These are phyloP conservation scores for Sebastes diploproa DNA, from an alignment of 2,797 vertebrate genomes.

Conservation along the genomic window DNA sequence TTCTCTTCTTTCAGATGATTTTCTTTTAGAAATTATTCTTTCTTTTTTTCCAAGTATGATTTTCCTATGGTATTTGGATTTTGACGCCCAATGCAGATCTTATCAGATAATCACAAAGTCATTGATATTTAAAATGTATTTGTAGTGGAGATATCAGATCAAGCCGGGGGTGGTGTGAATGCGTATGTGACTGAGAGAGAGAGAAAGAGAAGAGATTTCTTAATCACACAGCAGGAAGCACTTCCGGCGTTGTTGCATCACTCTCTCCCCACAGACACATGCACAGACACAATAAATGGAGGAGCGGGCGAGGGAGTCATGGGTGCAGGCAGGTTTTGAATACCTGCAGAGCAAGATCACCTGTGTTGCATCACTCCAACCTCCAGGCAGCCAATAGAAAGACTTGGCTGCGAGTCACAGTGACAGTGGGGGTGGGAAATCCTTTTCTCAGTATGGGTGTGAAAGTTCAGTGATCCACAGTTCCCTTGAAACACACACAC, in stretches of 20 bases:
- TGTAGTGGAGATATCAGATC: constrained; percentile 5
- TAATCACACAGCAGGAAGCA: constrained; percentile 54
- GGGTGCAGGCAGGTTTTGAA: constrained; percentile 63
- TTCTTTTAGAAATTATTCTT: neutral
- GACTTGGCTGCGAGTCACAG: neutral
- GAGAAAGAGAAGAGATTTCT: constrained; percentile 42
- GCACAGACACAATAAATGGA: constrained; percentile 46
- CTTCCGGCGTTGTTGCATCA: constrained; percentile 65
- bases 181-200: constrained; percentile 2
- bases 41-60: neutral
- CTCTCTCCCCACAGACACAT: constrained; percentile 31
- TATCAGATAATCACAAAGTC: constrained; percentile 8
- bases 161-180: constrained; percentile 32
- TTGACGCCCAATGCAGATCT: neutral
- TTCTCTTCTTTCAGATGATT: neutral
- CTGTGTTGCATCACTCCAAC: constrained; percentile 62
- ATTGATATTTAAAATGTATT: constrained; percentile 8
- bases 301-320: constrained; percentile 28
- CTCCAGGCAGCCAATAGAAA: constrained; percentile 63
- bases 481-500: constrained; percentile 48
- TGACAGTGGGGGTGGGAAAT: constrained; percentile 36
- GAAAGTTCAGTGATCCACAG: constrained; percentile 61
- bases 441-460: constrained; percentile 42
- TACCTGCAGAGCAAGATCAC: constrained; percentile 73
- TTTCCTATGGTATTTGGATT: neutral